Base-by-base conservation (phyloP, 1,140 invertebrate species). In the Orius laevigatus region DNA sequence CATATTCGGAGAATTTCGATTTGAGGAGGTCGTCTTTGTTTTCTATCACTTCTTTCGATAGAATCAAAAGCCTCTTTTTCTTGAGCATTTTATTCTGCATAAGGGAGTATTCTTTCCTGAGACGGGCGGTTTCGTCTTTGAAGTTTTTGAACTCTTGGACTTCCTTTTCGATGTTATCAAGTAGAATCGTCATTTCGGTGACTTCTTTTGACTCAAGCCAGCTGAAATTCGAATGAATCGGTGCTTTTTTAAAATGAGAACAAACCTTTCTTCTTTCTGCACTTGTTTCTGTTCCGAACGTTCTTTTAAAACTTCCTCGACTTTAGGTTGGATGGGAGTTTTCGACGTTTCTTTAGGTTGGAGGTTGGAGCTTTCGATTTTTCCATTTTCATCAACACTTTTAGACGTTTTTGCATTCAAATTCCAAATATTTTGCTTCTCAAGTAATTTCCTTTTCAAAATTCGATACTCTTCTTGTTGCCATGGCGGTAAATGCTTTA, bases 401-500 rank as follows among this genome's bases (percentile, higher is more conserved):
- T 25, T 25, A 8, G 25, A 8, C 25, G 25, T 8, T 25, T 25
- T 25, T 25, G n/a, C n/a, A n/a, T n/a, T n/a, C n/a, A 25, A 25
- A 25, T 25, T 25, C 25, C 25, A 25, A 3, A 25, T 25, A 4
- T 25, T 25, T 25, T 25, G 25, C 36, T 48, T 48, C 16, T 44
- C 33, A 47, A 45, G 32, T 20, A 48, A n/a, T 36, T 43, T 48
- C n/a, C 16, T 43, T 16, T 52, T 52, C 11, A 44, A 34, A 20
- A 46, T 42, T 18, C 34, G 14, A 25, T 48, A 52, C 33, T 52
- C 51, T 45, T 52, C 51, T 44, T 48, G 42, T 19, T 52, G 51
- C 40, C 45, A 46, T 1, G 38, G 14, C 10, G 51, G 46, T 14
- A 52, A 42, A 52, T 48, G 39, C 36, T 18, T 41, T 5, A 46